Percentiles rank a stretch among this genome's conserved stretches.
Evolutionary conservation across 2,113 vertebrate genomes (phyloP).

Genomic region (Numenius arquata): DNA sequence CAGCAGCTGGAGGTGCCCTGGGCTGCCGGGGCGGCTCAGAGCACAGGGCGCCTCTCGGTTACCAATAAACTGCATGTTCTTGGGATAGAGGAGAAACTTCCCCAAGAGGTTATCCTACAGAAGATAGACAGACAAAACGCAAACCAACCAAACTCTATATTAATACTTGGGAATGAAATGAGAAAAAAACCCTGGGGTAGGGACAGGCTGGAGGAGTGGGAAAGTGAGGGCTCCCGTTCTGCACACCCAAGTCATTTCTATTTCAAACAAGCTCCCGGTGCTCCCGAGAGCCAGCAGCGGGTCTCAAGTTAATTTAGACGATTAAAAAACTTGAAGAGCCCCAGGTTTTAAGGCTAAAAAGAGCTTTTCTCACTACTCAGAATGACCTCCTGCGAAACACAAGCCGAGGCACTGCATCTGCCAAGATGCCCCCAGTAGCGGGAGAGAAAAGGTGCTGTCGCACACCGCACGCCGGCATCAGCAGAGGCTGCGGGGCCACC

Average conservation of each 20-base stretch:
- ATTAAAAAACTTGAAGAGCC: neutral
- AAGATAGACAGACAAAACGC: neutral
- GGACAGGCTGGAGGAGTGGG: neutral
- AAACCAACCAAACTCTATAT: neutral
- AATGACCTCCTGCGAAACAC: neutral
- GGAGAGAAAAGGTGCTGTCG: neutral
- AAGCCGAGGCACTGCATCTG: neutral
- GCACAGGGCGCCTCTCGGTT: fast-evolving
- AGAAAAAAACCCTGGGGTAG: neutral
- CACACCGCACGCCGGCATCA: too few species aligned
- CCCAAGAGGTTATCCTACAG: neutral
- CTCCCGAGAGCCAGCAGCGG: neutral
- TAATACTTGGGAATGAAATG: neutral
- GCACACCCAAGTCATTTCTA: neutral
- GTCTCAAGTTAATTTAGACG: neutral
- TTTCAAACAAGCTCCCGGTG: neutral
- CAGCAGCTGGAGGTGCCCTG: neutral
- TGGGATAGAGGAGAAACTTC: neutral
- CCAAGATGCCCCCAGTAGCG: neutral
- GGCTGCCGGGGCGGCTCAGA: too few species aligned
- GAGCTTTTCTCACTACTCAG: neutral
- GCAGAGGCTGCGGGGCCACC: neutral
- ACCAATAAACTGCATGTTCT: neutral
- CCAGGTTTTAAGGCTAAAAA: neutral
- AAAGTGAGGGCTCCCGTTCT: neutral